These are phyloP conservation scores for Drosophila hydei DNA, from an alignment of 1,140 invertebrate species.

Conservation along the genomic window DNA sequence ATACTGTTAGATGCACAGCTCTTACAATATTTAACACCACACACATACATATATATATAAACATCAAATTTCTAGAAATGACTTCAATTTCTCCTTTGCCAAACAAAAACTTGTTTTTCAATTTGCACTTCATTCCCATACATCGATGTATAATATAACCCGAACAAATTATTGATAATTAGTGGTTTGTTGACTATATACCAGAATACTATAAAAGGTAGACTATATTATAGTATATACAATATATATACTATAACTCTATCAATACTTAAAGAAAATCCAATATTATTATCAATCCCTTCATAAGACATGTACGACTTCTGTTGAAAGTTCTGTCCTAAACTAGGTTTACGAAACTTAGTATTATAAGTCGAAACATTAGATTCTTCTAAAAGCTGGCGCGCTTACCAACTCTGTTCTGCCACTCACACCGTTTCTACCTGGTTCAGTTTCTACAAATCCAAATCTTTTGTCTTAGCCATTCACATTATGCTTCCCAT, in stretches of 20 bases:
- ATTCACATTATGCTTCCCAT: conserved; percentile 4
- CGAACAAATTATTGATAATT: neutral
- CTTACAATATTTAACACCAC: no score
- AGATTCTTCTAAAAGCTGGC: no score
- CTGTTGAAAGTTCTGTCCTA: no score
- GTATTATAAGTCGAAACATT: no score
- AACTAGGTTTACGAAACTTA: no score
- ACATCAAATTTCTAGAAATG: conserved; percentile 2
- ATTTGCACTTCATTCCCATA: neutral
- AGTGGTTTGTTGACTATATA: neutral
- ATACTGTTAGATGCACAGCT: no score
- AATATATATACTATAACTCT: neutral
- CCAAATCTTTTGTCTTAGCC: conserved; percentile 23
- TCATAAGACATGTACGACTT: no score
- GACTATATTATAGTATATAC: no score
- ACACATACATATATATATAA: no score
- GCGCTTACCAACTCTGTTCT: no score
- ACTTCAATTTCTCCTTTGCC: neutral
- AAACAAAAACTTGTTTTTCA: conserved; percentile 1
- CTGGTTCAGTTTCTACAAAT: conserved; percentile 10
- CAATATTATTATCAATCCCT: no score
- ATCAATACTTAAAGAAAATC: no score
- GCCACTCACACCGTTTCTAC: conserved; percentile 4
- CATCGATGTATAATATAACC: neutral
- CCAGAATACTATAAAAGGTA: neutral